Base-by-base conservation (phyloP, 2,113 vertebrate genomes). In the Dendrocopos noguchii region DNA sequence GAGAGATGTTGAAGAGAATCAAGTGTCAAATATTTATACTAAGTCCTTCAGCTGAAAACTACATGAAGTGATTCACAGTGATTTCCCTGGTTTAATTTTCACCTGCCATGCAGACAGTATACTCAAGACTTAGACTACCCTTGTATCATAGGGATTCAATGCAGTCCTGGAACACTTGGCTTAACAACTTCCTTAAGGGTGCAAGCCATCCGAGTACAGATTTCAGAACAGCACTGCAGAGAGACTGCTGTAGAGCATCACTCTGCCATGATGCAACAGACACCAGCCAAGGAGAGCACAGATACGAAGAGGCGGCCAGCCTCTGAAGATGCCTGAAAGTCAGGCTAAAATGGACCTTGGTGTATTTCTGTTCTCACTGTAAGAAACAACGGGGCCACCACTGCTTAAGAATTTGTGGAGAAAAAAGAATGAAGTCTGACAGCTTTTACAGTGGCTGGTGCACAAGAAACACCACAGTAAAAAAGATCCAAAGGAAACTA, bases 221-320 rank as follows among this genome's bases (percentile, higher is more conserved):
- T 79, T 79, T 64, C 59, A 86, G 55, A 52, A 60, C 28, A 80
- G 63, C 57, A 27, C 10, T 15, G 8, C 27, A 34, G n/a, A 18
- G n/a, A 18, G n/a, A 20, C 27, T 72, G n/a, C 24, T 36, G 42
- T 9, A 76, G 21, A 60, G 25, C 20, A 72, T 5, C n/a, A 64
- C 8, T 21, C 52, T 44, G 5, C 27, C 4, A 3, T 14, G 20
- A 53, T 71, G 53, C 53, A 64, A 27, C 17, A 79, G 42, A 25
- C 36, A 52, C 17, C n/a, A 59, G 67, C 9, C 68, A n/a, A 13
- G 60, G 21, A 61, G 34, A 66, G n/a, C 36, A 55, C 42, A 68
- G 36, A 16, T 17, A 65, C 3, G 0, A 63, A 17, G 39, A 57
- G 20, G 10, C 18, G 27, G 53, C 39, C 56, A 56, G 1, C 5